Base-by-base conservation (phyloP, 2,797 vertebrate species). In the Dromococcyx pavoninus region DNA sequence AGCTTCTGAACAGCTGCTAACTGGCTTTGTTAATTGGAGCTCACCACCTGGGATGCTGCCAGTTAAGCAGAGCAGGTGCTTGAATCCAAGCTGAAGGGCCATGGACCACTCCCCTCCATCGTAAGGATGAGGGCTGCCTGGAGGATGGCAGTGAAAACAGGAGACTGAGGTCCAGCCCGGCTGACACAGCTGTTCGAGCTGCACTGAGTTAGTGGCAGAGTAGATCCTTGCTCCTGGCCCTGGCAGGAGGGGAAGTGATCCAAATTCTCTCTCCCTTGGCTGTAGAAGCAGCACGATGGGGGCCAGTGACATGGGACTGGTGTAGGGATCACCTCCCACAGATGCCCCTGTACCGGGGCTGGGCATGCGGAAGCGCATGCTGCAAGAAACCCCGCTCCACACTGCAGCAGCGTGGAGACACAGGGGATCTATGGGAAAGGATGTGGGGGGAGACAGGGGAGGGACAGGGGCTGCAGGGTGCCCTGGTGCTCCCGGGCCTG, bases 131-230 rank as follows among this genome's bases (percentile, higher is more conserved):
- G 24, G 21, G 41, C 0, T 66, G 25, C 48, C 35, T 8, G 3
- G 0, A 0, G 25, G 69, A 65, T 4, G 5, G 44, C 48, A 39
- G 11, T 10, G 44, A 17, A 51, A 78, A 75, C 1, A 16, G 28
- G 51, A 86, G 50, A 18, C 69, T 25, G 43, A 54, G 39, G 24
- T 53, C 16, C 69, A 79, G 13, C 22, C 53, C 41, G 9, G 33
- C 46, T 33, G 46, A 53, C 2, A 8, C 64, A 64, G 72, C 17
- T 18, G 48, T 51, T 69, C 51, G 12, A 44, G 43, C 51, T 84
- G 13, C 2, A 3, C 43, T 4, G 17, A 35, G 37, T 43, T 30
- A 73, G 24, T 0, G 2, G 51, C 41, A 21, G 64, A 83, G 35
- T 33, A 75, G 72, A 81, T 13, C 11, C 37, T 43, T 18, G 17